These are phyloP conservation scores for Temnothorax longispinosus DNA, from an alignment of 1,140 invertebrate species.

Conservation along the genomic window DNA sequence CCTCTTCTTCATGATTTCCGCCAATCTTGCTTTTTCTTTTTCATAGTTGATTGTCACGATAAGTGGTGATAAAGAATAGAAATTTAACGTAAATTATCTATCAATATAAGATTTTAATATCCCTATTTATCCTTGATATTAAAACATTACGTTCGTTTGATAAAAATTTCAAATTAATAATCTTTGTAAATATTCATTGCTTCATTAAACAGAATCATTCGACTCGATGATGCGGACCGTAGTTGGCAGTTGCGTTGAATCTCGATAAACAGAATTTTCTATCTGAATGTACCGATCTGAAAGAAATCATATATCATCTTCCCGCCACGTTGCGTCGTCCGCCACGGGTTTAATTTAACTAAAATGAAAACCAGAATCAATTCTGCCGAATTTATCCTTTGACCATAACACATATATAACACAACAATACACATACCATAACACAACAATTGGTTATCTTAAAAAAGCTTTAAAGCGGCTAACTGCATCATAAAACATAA, in stretches of 20 bases:
- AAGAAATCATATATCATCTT: slow-evolving; percentile 10
- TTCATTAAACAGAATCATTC: not conserved
- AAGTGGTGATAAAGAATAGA: not conserved
- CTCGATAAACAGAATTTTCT: not conserved
- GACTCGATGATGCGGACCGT: not conserved
- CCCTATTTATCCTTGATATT: not conserved
- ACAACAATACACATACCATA: no score
- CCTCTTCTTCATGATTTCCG: not conserved
- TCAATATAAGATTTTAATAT: not conserved
- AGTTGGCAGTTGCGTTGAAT: not conserved
- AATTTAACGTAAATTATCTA: not conserved
- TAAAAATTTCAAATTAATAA: not conserved
- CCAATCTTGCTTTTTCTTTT: slow-evolving; percentile 3
- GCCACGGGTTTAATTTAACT: not conserved
- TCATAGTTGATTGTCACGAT: not conserved
- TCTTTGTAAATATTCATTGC: not conserved
- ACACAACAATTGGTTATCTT: no score
- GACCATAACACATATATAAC: no score
- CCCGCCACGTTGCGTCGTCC: not conserved
- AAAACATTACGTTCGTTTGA: not conserved
- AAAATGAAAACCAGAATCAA: not conserved
- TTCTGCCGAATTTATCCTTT: no score
- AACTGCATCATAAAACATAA: no score
- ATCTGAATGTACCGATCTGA: not conserved
- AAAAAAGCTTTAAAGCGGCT: no score